phyloP scores from a whole-genome alignment of 1,140 invertebrate species.

The Sminthurides bifidus region DNA sequence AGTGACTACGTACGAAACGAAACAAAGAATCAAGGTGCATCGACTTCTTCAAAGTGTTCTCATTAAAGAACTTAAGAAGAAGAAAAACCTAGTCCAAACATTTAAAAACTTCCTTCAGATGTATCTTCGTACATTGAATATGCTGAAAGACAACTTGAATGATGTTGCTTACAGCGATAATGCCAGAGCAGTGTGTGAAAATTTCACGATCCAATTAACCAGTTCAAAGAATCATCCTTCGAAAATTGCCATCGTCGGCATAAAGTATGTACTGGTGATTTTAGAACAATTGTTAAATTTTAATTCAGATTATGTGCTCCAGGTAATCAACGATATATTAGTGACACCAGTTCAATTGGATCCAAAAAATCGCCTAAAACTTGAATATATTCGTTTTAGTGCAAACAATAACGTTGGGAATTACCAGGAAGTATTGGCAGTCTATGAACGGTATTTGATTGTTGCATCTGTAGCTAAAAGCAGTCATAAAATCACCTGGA shows the following conservation, averaged over 20 bases:
- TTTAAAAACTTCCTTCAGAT: too few species aligned
- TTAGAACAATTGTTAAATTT: not conserved
- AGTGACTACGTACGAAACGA: too few species aligned
- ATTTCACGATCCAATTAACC: too few species aligned
- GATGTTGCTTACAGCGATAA: too few species aligned
- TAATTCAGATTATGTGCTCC: too few species aligned
- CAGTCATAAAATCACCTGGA: constrained; percentile 16
- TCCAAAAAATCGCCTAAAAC: not conserved
- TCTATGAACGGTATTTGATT: constrained; percentile 1
- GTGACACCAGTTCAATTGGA: constrained; percentile 5
- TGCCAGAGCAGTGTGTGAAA: too few species aligned
- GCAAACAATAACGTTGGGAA: not conserved
- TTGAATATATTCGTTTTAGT: not conserved
- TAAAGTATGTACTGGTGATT: not conserved
- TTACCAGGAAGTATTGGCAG: not conserved
- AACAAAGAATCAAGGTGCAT: too few species aligned
- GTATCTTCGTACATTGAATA: too few species aligned
- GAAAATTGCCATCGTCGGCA: constrained; percentile 15
- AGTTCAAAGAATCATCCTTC: constrained; percentile 15
- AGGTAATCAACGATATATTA: constrained; percentile 13
- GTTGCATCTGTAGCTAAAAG: constrained; percentile 25
- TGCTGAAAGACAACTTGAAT: too few species aligned
- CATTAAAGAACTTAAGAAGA: too few species aligned
- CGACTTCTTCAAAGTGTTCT: too few species aligned
- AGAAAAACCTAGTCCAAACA: too few species aligned